A percentile compares a stretch with the other conserved stretches of the same genome.
Evolutionary conservation across 1,140 invertebrate species (phyloP).

Genomic region (Apis cerana): DNA sequence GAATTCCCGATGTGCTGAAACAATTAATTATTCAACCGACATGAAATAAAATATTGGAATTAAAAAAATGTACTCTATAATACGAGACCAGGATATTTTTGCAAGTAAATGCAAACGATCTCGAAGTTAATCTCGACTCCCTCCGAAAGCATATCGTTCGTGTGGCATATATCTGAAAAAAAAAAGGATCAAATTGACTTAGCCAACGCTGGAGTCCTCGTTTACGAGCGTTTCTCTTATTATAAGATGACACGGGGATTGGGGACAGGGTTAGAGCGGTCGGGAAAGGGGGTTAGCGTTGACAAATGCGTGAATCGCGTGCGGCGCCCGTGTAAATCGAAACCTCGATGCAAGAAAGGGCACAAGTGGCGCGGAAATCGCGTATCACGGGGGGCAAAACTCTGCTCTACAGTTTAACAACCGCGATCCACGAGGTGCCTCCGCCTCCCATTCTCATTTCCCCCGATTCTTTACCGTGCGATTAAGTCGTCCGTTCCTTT

Average conservation of each 20-base stretch:
- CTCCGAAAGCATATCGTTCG: too few relatives aligned
- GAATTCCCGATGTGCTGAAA: too few relatives aligned
- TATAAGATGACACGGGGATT: slow-evolving; percentile 61
- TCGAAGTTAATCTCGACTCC: too few relatives aligned
- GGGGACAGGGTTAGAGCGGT: slow-evolving; percentile 41
- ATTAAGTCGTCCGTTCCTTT: slow-evolving; percentile 24
- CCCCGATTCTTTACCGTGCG: background rate
- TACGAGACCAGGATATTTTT: too few relatives aligned
- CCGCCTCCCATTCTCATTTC: slow-evolving; percentile 43
- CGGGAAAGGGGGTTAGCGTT: slow-evolving; percentile 32
- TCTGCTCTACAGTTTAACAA: slow-evolving; percentile 30
- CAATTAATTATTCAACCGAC: too few relatives aligned
- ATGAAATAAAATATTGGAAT: too few relatives aligned
- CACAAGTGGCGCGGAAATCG: slow-evolving; percentile 59
- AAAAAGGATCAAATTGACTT: background rate
- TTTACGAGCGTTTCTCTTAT: slow-evolving; percentile 51
- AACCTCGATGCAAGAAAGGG: slow-evolving; percentile 32
- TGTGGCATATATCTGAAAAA: background rate
- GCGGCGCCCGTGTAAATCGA: slow-evolving; percentile 55
- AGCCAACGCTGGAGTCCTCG: too few relatives aligned
- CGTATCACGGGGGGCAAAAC: slow-evolving; percentile 54
- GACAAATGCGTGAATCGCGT: slow-evolving; percentile 65
- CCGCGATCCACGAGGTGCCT: background rate
- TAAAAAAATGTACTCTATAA: too few relatives aligned
- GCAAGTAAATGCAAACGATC: too few relatives aligned